Evolutionary conservation across 2,888 invertebrate species (phyloP).

Genomic region (Minunthozetes semirufus): DNA sequence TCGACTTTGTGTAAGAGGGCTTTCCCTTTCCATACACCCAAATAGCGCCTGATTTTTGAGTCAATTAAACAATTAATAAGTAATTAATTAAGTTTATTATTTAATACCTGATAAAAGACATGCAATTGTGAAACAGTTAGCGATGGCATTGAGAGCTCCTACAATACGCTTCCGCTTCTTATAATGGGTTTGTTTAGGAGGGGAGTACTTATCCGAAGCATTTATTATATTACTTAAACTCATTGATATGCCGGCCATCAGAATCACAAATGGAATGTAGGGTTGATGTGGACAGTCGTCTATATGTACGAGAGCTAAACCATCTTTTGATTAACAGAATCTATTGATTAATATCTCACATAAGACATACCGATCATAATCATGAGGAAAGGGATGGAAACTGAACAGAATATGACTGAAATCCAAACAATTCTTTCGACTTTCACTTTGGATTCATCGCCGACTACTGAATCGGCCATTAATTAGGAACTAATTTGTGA

Average conservation of each 20-base stretch:
- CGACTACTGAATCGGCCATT: too few relatives aligned
- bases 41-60: not conserved
- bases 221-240: conserved; percentile 5
- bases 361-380: not conserved
- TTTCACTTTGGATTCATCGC: too few relatives aligned
- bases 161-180: not conserved
- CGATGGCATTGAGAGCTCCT: not conserved
- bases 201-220: not conserved
- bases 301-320: not conserved
- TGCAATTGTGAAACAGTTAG: not conserved
- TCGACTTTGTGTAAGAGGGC: not conserved
- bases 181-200: not conserved
- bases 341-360: not conserved
- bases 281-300: conserved; percentile 4
- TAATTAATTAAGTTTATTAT: not conserved
- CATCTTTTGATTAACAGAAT: not conserved
- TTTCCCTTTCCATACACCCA: not conserved
- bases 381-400: not conserved
- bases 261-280: not conserved
- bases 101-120: not conserved
- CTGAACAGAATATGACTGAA: not conserved
- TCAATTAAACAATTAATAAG: not conserved
- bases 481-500: too few relatives aligned
- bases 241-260: not conserved
- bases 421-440: not conserved